phyloP scores from a whole-genome alignment of 2,888 invertebrate genomes.

The Amorpha juglandis region DNA sequence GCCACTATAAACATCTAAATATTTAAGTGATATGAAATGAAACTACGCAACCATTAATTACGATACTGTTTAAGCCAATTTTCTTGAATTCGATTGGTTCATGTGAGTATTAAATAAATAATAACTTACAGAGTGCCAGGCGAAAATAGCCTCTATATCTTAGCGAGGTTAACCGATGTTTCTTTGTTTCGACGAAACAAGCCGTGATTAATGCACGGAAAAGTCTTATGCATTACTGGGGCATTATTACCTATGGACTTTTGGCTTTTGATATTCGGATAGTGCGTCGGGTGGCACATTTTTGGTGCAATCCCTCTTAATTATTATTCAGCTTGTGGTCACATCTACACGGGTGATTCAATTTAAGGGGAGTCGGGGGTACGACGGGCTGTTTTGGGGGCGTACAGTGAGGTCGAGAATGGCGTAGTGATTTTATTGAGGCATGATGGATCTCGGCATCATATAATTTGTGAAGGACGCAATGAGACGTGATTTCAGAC shows the following conservation, averaged over 20 bases:
- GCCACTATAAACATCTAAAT: neutral
- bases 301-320: neutral
- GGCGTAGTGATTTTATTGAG: neutral
- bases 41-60: neutral
- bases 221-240: neutral
- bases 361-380: neutral
- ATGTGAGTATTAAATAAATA: too few species aligned
- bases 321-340: slow-evolving; percentile 5
- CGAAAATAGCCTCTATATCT: too few species aligned
- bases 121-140: too few species aligned
- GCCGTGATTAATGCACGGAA: slow-evolving; percentile 10
- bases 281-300: neutral
- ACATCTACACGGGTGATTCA: neutral
- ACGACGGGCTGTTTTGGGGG: too few species aligned
- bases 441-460: neutral
- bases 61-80: neutral
- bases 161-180: neutral
- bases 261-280: neutral
- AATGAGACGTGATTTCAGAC: neutral
- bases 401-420: neutral
- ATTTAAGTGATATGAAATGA: neutral
- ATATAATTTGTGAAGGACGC: slow-evolving; percentile 12
- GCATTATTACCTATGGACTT: neutral
- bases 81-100: neutral
- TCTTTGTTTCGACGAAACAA: neutral